phyloP scores from a whole-genome alignment of 2,888 invertebrate species.

The Danaus chrysippus region DNA sequence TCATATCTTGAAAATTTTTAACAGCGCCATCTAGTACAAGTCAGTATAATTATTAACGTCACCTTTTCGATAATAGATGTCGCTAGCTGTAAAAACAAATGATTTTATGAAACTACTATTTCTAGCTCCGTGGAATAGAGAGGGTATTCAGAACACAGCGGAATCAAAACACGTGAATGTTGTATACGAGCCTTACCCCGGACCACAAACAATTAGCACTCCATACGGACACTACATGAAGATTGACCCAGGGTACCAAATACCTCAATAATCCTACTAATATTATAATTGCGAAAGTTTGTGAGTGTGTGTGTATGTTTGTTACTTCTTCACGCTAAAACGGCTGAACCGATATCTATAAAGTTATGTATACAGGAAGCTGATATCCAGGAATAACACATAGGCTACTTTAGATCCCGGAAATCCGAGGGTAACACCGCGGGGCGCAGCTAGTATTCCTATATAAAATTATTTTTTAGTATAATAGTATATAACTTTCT shows the following conservation, averaged over 20 bases:
- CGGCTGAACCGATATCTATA: too few relatives aligned
- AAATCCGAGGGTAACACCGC: too few relatives aligned
- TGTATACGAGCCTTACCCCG: slow-evolving; percentile 48
- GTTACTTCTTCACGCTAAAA: too few relatives aligned
- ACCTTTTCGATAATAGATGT: slow-evolving; percentile 37
- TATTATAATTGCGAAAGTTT: too few relatives aligned
- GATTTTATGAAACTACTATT: slow-evolving; percentile 15
- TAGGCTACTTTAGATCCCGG: too few relatives aligned
- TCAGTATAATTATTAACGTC: background rate
- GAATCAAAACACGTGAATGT: slow-evolving; percentile 44
- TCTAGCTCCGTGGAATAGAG: slow-evolving; percentile 62
- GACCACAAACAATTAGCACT: slow-evolving; percentile 65
- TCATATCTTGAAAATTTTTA: too few relatives aligned
- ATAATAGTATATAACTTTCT: background rate
- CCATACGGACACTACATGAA: slow-evolving; percentile 64
- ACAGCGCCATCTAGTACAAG: too few relatives aligned
- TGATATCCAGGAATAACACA: too few relatives aligned
- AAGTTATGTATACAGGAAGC: too few relatives aligned
- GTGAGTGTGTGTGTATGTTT: too few relatives aligned
- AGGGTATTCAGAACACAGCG: slow-evolving; percentile 37
- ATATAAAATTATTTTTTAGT: background rate
- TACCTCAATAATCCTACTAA: slow-evolving; percentile 13
- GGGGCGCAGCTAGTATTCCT: too few relatives aligned
- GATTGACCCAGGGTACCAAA: slow-evolving; percentile 30
- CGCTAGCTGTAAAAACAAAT: slow-evolving; percentile 21